These are phyloP conservation scores for Nannoperca obscura DNA, from an alignment of 2,797 vertebrate species.

Conservation along the genomic window DNA sequence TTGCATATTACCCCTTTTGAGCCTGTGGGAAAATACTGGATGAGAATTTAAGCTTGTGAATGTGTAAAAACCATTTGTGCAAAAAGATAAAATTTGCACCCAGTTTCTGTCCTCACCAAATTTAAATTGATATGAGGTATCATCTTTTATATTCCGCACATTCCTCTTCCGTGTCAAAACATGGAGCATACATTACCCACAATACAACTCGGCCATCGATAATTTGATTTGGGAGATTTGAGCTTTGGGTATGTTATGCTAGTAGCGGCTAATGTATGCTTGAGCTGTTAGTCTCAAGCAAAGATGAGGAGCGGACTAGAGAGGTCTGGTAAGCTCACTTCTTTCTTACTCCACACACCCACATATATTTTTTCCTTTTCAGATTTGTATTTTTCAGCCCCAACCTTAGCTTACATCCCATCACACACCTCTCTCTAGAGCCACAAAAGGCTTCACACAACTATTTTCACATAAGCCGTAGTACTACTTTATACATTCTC, in stretches of 20 bases:
- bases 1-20: slow-evolving; percentile 20
- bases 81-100: not conserved
- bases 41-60: slow-evolving; percentile 6
- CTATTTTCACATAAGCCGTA: not conserved
- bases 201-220: not conserved
- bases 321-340: not conserved
- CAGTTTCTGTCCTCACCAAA: not conserved
- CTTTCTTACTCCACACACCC: not conserved
- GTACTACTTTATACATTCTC: not conserved
- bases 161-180: not conserved
- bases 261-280: not conserved
- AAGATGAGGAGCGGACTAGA: slow-evolving; percentile 4
- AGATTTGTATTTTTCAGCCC: slow-evolving; percentile 3
- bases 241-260: not conserved
- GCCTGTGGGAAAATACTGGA: slow-evolving; percentile 16
- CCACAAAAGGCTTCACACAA: not conserved
- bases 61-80: not conserved
- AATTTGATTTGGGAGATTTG: not conserved
- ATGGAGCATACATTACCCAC: too few species aligned
- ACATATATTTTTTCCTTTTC: not conserved
- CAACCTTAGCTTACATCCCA: not conserved
- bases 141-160: not conserved
- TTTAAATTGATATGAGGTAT: not conserved
- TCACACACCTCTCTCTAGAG: not conserved
- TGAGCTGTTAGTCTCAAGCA: not conserved